phyloP scores from a whole-genome alignment of 2,888 invertebrate species.

The Philonicus albiceps region DNA sequence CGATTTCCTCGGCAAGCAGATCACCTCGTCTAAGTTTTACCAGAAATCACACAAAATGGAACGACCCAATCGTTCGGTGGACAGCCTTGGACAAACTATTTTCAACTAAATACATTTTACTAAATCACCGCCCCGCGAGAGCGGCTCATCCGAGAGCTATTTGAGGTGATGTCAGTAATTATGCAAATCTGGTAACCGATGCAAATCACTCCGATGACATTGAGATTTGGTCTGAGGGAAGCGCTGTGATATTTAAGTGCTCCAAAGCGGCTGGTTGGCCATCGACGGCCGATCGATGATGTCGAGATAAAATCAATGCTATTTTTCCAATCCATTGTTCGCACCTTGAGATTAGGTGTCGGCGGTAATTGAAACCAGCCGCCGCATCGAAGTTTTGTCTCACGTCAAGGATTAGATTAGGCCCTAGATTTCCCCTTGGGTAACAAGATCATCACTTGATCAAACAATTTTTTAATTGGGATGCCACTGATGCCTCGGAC shows the following conservation, averaged over 20 bases:
- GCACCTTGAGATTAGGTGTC: slow-evolving; percentile 1
- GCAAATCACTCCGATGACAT: slow-evolving; percentile 32
- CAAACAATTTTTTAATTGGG: not conserved
- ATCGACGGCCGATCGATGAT: not conserved
- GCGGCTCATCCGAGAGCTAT: not conserved
- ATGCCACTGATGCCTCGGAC: not conserved
- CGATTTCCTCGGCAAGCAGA: not conserved
- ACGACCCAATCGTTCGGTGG: not conserved
- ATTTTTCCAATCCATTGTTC: not conserved
- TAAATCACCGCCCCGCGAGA: not conserved
- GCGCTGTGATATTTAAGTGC: not conserved
- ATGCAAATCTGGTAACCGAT: slow-evolving; percentile 30
- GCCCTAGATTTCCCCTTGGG: not conserved
- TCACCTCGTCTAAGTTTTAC: not conserved
- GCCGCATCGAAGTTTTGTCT: not conserved
- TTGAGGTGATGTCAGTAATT: slow-evolving; percentile 33
- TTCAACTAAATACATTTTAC: slow-evolving; percentile 6
- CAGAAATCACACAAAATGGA: not conserved
- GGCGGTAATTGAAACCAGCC: not conserved
- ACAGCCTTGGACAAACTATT: slow-evolving; percentile 4
- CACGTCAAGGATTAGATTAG: not conserved
- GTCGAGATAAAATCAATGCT: slow-evolving; percentile 3
- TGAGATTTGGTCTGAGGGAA: not conserved
- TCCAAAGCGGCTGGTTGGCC: not conserved
- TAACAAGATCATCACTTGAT: not conserved